phyloP scores from a whole-genome alignment of 2,888 invertebrate genomes.

The Diaperis boleti region DNA sequence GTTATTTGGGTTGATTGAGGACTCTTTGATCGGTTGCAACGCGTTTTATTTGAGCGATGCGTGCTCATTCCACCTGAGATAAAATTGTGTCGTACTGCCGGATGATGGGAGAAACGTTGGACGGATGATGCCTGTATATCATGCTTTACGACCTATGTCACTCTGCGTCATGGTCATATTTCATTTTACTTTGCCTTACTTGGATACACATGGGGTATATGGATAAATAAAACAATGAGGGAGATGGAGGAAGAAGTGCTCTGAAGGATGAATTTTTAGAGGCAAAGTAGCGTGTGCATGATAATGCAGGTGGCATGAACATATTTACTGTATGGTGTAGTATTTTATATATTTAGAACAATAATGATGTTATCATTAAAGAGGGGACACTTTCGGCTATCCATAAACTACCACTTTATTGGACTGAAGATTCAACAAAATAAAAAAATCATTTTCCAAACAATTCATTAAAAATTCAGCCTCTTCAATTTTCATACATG shows the following conservation, averaged over 20 bases:
- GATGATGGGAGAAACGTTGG: constrained; percentile 50
- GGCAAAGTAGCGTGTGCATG: no score
- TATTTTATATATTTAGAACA: no score
- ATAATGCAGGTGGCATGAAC: no score
- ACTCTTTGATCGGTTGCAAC: background rate
- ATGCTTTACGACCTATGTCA: constrained; percentile 51
- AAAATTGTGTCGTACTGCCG: constrained; percentile 53
- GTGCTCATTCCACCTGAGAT: constrained; percentile 43
- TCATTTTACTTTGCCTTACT: constrained; percentile 35
- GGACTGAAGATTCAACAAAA: no score
- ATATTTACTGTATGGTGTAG: no score
- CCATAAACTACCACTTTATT: no score
- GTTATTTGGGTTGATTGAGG: constrained; percentile 6
- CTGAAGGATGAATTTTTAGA: background rate
- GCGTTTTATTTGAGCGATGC: constrained; percentile 18
- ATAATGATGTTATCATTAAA: no score
- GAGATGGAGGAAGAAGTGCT: background rate
- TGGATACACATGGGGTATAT: constrained; percentile 12
- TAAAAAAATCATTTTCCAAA: no score
- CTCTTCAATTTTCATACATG: no score
- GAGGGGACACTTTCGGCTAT: no score
- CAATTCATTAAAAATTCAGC: no score
- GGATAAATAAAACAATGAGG: constrained; percentile 32
- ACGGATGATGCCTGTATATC: constrained; percentile 53
- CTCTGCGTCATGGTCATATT: constrained; percentile 32